These are phyloP conservation scores for Lasioglossum zephyrum DNA, from an alignment of 2,888 invertebrate genomes.

Conservation along the genomic window DNA sequence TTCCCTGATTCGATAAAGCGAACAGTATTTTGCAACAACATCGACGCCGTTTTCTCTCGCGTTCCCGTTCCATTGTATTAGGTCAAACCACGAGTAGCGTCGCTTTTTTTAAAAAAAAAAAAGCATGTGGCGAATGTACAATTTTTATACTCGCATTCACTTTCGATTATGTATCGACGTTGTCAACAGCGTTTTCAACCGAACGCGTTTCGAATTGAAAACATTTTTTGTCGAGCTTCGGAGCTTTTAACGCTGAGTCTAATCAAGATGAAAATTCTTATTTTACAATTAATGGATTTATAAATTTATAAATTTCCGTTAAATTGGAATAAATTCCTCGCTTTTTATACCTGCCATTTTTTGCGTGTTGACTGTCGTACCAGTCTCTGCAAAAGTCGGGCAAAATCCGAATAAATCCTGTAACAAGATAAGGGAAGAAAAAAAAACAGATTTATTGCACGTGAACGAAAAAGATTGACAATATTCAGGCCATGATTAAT, in stretches of 20 bases:
- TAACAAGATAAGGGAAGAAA: background rate
- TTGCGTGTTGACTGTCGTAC: too few species aligned
- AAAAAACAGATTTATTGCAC: background rate
- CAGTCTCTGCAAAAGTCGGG: too few species aligned
- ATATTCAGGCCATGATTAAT: background rate
- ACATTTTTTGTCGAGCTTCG: background rate
- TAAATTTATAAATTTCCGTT: too few species aligned
- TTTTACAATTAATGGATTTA: too few species aligned
- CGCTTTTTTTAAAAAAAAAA: background rate
- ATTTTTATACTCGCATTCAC: background rate
- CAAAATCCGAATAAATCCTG: background rate
- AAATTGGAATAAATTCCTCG: too few species aligned
- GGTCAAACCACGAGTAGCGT: background rate
- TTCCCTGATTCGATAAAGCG: conserved; percentile 20
- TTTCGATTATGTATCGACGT: background rate
- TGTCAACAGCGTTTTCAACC: background rate
- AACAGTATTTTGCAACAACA: background rate
- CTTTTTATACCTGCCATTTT: too few species aligned
- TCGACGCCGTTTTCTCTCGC: background rate
- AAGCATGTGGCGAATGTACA: background rate
- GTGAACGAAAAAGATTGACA: background rate
- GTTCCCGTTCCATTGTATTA: background rate
- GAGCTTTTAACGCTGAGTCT: background rate
- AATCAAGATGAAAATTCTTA: too few species aligned
- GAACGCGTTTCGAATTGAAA: background rate